A percentile compares a stretch with the other conserved stretches of the same genome.
Conservation (phyloP, 2,888 invertebrate species). For the Mesoligia furuncula region DNA sequence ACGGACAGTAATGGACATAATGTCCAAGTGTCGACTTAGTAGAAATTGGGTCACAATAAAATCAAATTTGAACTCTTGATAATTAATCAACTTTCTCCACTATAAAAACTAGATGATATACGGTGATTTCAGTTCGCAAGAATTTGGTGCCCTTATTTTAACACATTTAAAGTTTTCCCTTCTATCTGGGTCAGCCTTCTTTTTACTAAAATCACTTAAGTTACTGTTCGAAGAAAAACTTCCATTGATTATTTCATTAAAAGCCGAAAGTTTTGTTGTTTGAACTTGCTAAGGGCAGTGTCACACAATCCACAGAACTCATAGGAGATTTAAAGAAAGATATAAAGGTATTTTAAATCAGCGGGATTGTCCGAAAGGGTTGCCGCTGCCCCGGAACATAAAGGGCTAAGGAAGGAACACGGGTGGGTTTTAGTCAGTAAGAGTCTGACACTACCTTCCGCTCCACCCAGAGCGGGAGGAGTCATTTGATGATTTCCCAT, state of each 20-base stretch:
- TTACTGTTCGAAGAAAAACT: constrained; percentile 23
- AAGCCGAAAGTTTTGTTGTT: constrained; percentile 8
- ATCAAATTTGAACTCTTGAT: neutral
- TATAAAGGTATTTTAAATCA: neutral
- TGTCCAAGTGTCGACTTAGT: too few species aligned
- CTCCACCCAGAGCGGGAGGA: too few species aligned
- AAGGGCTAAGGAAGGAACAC: too few species aligned
- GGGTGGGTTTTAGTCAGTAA: too few species aligned
- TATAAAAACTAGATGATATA: constrained; percentile 27
- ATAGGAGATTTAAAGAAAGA: neutral
- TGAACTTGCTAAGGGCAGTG: neutral
- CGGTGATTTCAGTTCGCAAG: constrained; percentile 13
- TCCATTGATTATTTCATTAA: constrained; percentile 32
- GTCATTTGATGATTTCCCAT: too few species aligned
- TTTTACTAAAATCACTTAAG: constrained; percentile 14
- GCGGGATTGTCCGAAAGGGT: too few species aligned
- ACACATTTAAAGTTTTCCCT: neutral
- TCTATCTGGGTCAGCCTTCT: constrained; percentile 3
- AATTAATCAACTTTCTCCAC: neutral
- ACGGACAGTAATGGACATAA: too few species aligned
- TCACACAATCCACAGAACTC: neutral
- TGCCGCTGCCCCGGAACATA: too few species aligned
- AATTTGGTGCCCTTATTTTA: neutral
- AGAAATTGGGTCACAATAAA: constrained; percentile 2
- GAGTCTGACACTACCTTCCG: too few species aligned